Evolutionary conservation across 2,888 invertebrate species (phyloP).

Genomic region (Scrobipalpa costella): DNA sequence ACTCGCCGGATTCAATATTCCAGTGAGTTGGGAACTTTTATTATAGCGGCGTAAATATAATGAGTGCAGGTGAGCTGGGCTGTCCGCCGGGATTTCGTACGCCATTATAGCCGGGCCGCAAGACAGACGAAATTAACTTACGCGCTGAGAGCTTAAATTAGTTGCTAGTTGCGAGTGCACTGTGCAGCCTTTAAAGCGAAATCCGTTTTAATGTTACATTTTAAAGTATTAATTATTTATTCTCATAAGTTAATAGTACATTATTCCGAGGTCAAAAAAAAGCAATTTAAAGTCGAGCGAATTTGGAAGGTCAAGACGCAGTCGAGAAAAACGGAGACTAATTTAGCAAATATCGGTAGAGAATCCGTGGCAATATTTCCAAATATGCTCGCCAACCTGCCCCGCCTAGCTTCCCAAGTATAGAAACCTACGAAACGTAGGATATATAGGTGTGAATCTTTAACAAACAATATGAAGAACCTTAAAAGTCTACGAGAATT

Average conservation of each 20-base stretch:
- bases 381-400: too few species aligned
- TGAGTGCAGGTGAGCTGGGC: constrained; percentile 75
- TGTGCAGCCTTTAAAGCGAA: constrained; percentile 39
- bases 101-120: constrained; percentile 57
- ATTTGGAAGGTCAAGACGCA: too few species aligned
- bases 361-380: too few species aligned
- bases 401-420: too few species aligned
- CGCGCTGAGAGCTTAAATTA: constrained; percentile 56
- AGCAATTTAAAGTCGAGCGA: too few species aligned
- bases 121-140: constrained; percentile 67
- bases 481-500: too few species aligned
- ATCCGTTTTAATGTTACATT: constrained; percentile 24
- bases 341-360: too few species aligned
- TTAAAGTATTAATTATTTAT: background rate
- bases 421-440: too few species aligned
- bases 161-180: constrained; percentile 54
- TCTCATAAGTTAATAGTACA: background rate
- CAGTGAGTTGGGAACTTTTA: constrained; percentile 76
- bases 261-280: too few species aligned
- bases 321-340: background rate
- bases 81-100: constrained; percentile 71
- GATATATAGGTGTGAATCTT: too few species aligned
- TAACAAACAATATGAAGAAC: too few species aligned
- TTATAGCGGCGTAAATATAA: constrained; percentile 80
- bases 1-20: constrained; percentile 77